Evolutionary conservation across 2,797 vertebrate species (phyloP), one percentile per base, ranked within the genome.

Genomic region (Bucorvus abyssinicus): DNA sequence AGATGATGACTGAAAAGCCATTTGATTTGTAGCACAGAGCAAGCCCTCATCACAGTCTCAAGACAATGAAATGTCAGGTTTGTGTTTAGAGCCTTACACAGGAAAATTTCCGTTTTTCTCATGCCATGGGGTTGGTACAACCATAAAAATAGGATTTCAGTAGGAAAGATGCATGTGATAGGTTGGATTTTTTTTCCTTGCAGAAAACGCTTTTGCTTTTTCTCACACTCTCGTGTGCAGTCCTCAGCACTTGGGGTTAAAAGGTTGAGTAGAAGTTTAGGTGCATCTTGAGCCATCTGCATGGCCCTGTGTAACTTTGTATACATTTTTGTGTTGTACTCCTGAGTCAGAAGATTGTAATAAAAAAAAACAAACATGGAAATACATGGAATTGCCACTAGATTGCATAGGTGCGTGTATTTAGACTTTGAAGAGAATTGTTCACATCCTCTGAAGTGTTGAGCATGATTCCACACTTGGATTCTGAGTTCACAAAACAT

Each of bases 381-480:
- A 76, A 26, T 53, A 53, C 4, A 14, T n/a, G 20, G 50, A 47
- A 55, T 67, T 79, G n/a, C 19, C 60, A 10, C 19, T 42, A 29
- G 24, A 10, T 50, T 55, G 59, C 47, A 38, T 23, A 20, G 27
- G 29, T 45, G 15, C 9, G 1, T 30, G 18, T 40, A 8, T 9
- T 50, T 38, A 52, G 68, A 13, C 20, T 59, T 64, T 6, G 42
- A 16, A 4, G 55, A 36, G n/a, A 59, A 30, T 63, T 56, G 36
- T 32, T 88, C 26, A 13, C 23, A 13, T 0, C 21, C 30, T 8
- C 12, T 45, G 38, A 71, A 75, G 30, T 0, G 2, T 27, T 56
- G 42, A 68, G 19, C 3, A 0, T 8, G 47, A 71, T 34, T 78
- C 14, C 36, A 34, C 1, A 0, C 63, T 17, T 47, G 19, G 42